Evolutionary conservation across 2,113 vertebrate species (phyloP), one percentile per base, ranked within the genome.

Genomic region (Balaeniceps rex): DNA sequence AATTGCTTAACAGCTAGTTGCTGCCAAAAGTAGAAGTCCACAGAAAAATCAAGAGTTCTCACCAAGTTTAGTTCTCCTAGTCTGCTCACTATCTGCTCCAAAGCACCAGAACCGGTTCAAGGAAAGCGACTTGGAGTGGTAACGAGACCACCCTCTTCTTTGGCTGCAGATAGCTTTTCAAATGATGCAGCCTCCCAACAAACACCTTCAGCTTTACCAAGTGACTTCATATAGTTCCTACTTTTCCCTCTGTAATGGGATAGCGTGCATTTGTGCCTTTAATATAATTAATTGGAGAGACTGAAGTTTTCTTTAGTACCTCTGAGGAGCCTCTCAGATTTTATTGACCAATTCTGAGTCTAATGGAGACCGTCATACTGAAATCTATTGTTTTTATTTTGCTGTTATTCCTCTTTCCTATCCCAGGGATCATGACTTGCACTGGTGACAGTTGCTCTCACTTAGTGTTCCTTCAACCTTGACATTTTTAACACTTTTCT

Each of bases 61-160:
- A 10, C 6, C 19, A 61, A 21, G 14, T 25, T 69, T 36, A 61
- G 6, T 1, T 86, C 21, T 49, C 49, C 26, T 19, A 4, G 18
- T 12, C 19, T 60, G 52, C 24, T 58, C 18, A 6, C 26, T 31
- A 4, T 19, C 36, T 54, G 12, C 42, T 76, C 17, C 66, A 76
- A 58, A 87, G 63, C 42, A 60, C 12, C 52, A 47, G 22, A n/a
- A 64, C 22, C 0, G 0, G n/a, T 11, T 51, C 16, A 40, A 76
- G 71, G 12, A 36, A 79, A 66, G 23, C 11, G 7, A 36, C 4
- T 34, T 40, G 16, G 14, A n/a, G 12, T 11, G 19, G 31, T 14
- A 64, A 69, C 1, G 0, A 63, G 52, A 23, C 0, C 9, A 42
- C 10, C 3, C 26, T 51, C 70, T 16, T 61, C 36, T 65, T 17